Evolutionary conservation across 1,140 invertebrate species (phyloP).

Genomic region (Megathymus violae): DNA sequence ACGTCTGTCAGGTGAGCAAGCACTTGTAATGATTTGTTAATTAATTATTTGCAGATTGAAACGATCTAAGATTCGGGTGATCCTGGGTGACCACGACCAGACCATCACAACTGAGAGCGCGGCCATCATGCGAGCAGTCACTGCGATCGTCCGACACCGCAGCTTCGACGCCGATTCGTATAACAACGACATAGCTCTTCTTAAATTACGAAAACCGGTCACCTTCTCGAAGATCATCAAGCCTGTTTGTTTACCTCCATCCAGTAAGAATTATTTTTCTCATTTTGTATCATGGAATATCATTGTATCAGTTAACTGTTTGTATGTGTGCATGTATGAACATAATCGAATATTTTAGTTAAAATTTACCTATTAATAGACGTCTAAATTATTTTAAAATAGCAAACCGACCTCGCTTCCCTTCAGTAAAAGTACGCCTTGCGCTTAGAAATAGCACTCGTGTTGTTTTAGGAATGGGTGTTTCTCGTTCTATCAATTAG

Average conservation of each 20-base stretch:
- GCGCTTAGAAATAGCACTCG: too few relatives aligned
- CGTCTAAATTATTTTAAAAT: too few relatives aligned
- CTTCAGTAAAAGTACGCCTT: too few relatives aligned
- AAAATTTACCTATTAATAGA: too few relatives aligned
- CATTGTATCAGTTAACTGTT: too few relatives aligned
- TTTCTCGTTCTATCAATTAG: too few relatives aligned
- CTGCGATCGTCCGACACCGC: conserved; percentile 90
- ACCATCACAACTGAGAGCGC: conserved; percentile 89
- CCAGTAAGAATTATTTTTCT: conserved; percentile 84
- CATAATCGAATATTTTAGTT: too few relatives aligned
- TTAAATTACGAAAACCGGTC: conserved; percentile 90
- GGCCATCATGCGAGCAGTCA: conserved; percentile 91
- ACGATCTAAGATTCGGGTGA: conserved; percentile 90
- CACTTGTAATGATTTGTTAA: background rate
- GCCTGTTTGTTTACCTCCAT: conserved; percentile 90
- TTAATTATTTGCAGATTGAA: conserved; percentile 85
- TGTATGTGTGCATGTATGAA: too few relatives aligned
- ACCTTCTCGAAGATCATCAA: conserved; percentile 90
- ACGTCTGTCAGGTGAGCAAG: too few relatives aligned
- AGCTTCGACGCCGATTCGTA: conserved; percentile 93
- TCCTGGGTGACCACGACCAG: conserved; percentile 92
- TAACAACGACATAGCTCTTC: conserved; percentile 93
- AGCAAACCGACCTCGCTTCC: too few relatives aligned
- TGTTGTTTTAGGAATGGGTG: too few relatives aligned
- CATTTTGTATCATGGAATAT: too few relatives aligned